Base-by-base conservation (phyloP, 2,888 invertebrate genomes). In the Stenchaetothrips biformis region DNA sequence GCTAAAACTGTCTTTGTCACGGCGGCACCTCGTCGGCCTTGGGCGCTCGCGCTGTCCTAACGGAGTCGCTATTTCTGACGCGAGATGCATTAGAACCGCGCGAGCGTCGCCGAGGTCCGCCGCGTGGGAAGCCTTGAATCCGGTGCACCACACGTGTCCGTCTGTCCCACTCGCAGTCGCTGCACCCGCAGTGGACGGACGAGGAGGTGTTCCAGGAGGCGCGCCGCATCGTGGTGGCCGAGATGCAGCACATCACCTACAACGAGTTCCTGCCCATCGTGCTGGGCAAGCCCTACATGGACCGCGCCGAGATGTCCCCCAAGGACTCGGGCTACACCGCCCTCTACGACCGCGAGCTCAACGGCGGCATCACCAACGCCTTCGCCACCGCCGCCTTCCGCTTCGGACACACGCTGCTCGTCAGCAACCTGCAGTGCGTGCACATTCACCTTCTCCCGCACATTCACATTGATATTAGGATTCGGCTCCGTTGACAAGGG, bases 351-450 rank as follows among this genome's bases (percentile, higher is more conserved):
- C 89, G 90, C 6, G 86, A 89, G 67, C 88, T 93, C 0, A 93
- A 95, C 85, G 92, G 95, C 0, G 91, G 93, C 0, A 88, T 95
- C 11, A 91, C 93, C 0, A 93, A 93, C 83, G 95, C 94, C 84
- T 96, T 96, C 85, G 91, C 95, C 0, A 90, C 93, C 0, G 95
- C 95, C 1, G 96, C 95, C 3, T 94, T 94, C 88, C 89, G 96
- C 84, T 94, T 95, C 86, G 96, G 96, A 0, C 96, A 97, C 86
- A 94, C 95, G 0, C 89, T 92, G 77, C 93, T 96, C 21, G 92
- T 92, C 85, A 93, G 93, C 47, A 91, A 90, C 82, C 87, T 94
- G 74, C 88, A 89, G 93, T 93, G 87, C 89, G 88, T 83, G 48
- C 79, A 67, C n/a, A n/a, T n/a, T n/a, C 78, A 13, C 48, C 77